phyloP scores from a whole-genome alignment of 1,140 invertebrate genomes.

The Pinna nobilis region DNA sequence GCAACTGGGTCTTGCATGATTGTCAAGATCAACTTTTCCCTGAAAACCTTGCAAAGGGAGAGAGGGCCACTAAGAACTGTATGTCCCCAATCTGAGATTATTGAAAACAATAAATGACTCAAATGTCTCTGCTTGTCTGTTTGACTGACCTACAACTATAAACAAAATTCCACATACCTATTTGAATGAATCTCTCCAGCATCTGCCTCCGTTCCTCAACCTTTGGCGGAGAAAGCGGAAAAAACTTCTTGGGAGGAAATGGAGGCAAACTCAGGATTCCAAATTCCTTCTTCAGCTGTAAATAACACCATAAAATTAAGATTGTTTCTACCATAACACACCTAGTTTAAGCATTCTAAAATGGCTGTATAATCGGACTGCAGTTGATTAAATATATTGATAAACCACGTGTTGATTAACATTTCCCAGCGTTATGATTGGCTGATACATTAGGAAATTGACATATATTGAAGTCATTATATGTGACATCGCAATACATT shows the following conservation, averaged over 20 bases:
- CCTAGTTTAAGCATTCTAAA: neutral
- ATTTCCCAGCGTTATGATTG: no score
- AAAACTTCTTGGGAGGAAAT: slow-evolving; percentile 95
- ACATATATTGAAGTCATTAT: no score
- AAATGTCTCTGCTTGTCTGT: slow-evolving; percentile 78
- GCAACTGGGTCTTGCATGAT: neutral
- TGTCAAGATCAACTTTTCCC: no score
- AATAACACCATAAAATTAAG: slow-evolving; percentile 36
- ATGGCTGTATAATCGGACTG: no score
- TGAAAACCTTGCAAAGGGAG: neutral
- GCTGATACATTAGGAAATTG: no score
- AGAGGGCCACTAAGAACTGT: neutral
- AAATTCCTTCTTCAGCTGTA: slow-evolving; percentile 76
- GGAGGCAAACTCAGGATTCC: slow-evolving; percentile 79
- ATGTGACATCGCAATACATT: no score
- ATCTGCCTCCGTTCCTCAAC: slow-evolving; percentile 90
- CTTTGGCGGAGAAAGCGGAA: slow-evolving; percentile 87
- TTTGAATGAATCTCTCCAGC: slow-evolving; percentile 95
- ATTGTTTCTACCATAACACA: no score
- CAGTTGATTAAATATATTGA: no score
- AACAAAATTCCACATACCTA: slow-evolving; percentile 78
- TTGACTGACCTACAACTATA: no score
- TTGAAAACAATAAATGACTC: neutral
- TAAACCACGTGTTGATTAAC: no score
- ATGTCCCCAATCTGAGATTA: neutral